These are phyloP conservation scores for Lycaon pictus DNA, from an alignment of 2,113 vertebrate species.

Conservation along the genomic window DNA sequence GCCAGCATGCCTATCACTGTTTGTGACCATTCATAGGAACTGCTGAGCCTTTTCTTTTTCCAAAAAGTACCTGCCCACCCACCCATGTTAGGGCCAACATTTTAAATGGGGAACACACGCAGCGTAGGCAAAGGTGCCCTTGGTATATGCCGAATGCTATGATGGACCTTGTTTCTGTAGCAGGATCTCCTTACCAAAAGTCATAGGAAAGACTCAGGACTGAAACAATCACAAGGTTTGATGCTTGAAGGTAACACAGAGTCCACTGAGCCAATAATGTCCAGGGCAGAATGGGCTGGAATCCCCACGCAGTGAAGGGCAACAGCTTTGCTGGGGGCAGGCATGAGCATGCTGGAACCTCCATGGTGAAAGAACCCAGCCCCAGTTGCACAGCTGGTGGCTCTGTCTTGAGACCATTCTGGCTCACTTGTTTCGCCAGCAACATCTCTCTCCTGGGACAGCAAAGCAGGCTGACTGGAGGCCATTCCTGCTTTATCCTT, in stretches of 20 bases:
- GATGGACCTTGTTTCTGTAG: not conserved
- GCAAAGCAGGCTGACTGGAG: not conserved
- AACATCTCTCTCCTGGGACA: not conserved
- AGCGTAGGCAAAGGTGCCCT: not conserved
- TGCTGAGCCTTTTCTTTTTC: not conserved
- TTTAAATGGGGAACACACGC: not conserved
- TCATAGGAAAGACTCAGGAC: not conserved
- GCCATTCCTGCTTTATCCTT: not conserved
- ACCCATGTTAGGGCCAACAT: not conserved
- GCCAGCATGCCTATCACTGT: no score
- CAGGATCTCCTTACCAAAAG: not conserved
- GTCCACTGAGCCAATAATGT: not conserved
- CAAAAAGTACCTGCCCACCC: not conserved
- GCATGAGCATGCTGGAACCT: not conserved
- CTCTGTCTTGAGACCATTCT: not conserved
- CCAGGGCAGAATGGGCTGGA: rapidly evolving
- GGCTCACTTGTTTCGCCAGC: not conserved
- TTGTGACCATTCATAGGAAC: not conserved
- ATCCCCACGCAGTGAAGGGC: no score
- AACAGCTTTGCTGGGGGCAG: not conserved
- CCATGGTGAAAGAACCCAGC: not conserved
- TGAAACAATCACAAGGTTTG: not conserved
- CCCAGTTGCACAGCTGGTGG: not conserved
- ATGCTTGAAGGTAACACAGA: not conserved
- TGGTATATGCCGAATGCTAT: not conserved